Conservation (phyloP, 2,888 invertebrate genomes). For the Tiliacea aurago region DNA sequence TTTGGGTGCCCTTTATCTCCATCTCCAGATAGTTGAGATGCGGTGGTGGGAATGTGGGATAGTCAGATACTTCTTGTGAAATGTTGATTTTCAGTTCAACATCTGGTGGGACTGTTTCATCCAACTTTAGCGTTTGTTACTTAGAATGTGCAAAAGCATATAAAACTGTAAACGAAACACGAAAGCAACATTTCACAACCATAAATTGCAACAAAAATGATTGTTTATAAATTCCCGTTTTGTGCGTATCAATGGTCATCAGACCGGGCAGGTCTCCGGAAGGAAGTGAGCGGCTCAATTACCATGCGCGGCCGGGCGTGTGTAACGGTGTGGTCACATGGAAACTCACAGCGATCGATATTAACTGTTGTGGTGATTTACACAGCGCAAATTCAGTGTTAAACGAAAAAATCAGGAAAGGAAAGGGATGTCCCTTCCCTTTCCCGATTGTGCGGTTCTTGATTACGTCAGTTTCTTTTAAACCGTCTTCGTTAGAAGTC, state of each 20-base stretch:
- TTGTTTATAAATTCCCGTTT: slow-evolving; percentile 70
- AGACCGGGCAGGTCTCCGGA: slow-evolving; percentile 79
- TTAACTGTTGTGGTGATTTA: slow-evolving; percentile 69
- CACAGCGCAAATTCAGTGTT: slow-evolving; percentile 61
- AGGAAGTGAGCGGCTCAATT: slow-evolving; percentile 87
- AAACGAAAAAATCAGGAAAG: slow-evolving; percentile 30
- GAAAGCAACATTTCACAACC: background rate
- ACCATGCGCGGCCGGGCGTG: slow-evolving; percentile 75
- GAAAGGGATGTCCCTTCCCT: background rate
- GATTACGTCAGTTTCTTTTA: slow-evolving; percentile 15
- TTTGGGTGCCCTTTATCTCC: slow-evolving; percentile 9
- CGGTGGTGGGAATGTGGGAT: background rate
- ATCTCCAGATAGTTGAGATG: background rate
- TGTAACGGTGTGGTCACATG: slow-evolving; percentile 79
- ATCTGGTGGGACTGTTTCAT: background rate
- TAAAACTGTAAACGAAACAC: slow-evolving; percentile 10
- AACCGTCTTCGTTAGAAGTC: slow-evolving; percentile 1
- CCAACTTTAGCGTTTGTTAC: background rate
- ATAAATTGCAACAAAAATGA: slow-evolving; percentile 47
- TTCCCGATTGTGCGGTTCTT: background rate
- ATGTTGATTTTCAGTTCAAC: background rate
- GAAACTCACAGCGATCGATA: slow-evolving; percentile 78
- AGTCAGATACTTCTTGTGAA: slow-evolving; percentile 5
- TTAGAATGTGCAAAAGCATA: background rate
- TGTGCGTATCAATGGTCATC: slow-evolving; percentile 70